These are phyloP conservation scores for Tricholauxania praeusta DNA, from an alignment of 2,888 invertebrate species.

Conservation along the genomic window DNA sequence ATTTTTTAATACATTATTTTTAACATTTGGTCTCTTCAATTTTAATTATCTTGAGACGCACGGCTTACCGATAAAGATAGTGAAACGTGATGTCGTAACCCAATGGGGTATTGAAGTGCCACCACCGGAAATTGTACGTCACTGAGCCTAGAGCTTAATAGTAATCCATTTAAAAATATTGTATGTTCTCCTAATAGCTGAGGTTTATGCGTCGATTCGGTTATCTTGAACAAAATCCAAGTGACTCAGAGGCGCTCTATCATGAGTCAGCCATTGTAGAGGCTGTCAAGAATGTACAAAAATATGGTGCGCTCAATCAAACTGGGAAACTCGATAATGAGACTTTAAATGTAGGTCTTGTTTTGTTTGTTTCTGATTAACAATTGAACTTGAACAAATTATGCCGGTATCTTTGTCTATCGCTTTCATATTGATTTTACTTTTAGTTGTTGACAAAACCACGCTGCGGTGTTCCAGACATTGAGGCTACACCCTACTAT, in stretches of 20 bases:
- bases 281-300: slow-evolving; percentile 77
- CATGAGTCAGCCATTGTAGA: slow-evolving; percentile 74
- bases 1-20: background rate
- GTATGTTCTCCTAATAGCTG: slow-evolving; percentile 66
- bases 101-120: slow-evolving; percentile 49
- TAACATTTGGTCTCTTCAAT: slow-evolving; percentile 7
- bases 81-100: slow-evolving; percentile 6
- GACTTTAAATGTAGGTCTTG: slow-evolving; percentile 71
- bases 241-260: slow-evolving; percentile 73
- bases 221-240: slow-evolving; percentile 71
- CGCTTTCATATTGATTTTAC: background rate
- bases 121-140: slow-evolving; percentile 54
- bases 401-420: background rate
- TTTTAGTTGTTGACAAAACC: slow-evolving; percentile 75
- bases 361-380: slow-evolving; percentile 8
- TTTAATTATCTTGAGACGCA: background rate
- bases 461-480: slow-evolving; percentile 81
- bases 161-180: background rate
- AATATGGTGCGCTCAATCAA: slow-evolving; percentile 77
- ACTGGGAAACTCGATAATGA: slow-evolving; percentile 77
- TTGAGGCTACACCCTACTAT: slow-evolving; percentile 63
- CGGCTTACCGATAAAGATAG: slow-evolving; percentile 12
- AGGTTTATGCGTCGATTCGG: slow-evolving; percentile 79
- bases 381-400: background rate
- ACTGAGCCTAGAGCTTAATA: background rate